A percentile compares a stretch with the other conserved stretches of the same genome.
phyloP scores from a whole-genome alignment of 2,113 vertebrate species.

The Bagarius yarrelli region DNA sequence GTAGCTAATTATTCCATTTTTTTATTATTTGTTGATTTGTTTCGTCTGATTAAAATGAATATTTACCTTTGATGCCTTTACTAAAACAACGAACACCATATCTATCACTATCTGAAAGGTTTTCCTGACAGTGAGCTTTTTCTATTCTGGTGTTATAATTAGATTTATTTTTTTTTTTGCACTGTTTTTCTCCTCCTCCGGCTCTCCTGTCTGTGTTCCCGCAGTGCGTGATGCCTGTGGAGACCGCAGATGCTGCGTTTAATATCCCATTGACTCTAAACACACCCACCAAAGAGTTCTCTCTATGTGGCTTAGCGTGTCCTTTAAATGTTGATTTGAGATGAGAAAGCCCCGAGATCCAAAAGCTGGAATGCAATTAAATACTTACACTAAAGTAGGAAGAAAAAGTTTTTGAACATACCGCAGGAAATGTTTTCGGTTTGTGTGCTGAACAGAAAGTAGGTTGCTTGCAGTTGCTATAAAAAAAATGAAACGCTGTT shows the following conservation, averaged over 20 bases:
- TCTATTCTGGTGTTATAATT: not conserved
- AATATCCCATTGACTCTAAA: conserved; percentile 42
- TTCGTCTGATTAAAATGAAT: too few species aligned
- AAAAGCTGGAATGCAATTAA: not conserved
- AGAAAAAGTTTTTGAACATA: not conserved
- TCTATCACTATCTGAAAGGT: too few species aligned
- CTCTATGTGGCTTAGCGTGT: conserved; percentile 32
- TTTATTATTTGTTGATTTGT: too few species aligned
- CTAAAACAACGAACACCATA: too few species aligned
- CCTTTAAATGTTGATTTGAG: conserved; percentile 32
- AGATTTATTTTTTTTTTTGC: not conserved
- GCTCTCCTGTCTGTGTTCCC: conserved; percentile 9
- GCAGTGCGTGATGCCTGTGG: conserved; percentile 38
- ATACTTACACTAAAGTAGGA: not conserved
- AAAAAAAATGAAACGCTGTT: not conserved
- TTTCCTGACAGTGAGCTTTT: not conserved
- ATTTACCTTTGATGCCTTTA: too few species aligned
- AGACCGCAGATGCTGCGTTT: conserved; percentile 50
- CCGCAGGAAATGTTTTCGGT: not conserved
- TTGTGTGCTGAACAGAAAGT: not conserved
- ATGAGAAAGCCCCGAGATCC: conserved; percentile 2
- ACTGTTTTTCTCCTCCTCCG: conserved; percentile 28
- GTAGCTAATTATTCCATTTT: too few species aligned
- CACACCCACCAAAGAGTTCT: conserved; percentile 21
- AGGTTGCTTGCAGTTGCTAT: not conserved